A percentile compares a stretch with the other conserved stretches of the same genome.
Evolutionary conservation across 2,888 invertebrate species (phyloP).

Genomic region (Ligdia adustata): DNA sequence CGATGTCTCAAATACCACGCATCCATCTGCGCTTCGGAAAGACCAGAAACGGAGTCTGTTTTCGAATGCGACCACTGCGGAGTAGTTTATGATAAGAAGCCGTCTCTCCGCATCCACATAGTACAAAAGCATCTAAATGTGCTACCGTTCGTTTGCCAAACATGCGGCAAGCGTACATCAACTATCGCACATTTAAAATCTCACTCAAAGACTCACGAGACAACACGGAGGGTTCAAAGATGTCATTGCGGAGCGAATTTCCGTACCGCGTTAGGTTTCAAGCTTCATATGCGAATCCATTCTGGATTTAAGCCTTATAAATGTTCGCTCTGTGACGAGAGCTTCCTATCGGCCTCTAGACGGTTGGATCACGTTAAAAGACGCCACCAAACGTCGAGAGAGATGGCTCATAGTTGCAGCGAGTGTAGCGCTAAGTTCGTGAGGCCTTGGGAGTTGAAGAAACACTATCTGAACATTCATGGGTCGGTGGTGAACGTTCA

Average conservation of each 20-base stretch:
- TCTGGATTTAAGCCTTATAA: constrained; percentile 66
- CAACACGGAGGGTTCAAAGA: constrained; percentile 50
- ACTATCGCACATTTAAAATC: constrained; percentile 61
- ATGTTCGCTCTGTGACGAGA: constrained; percentile 62
- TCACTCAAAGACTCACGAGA: constrained; percentile 58
- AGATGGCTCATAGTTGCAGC: constrained; percentile 61
- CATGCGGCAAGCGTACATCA: constrained; percentile 68
- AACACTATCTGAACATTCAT: constrained; percentile 61
- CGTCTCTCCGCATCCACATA: constrained; percentile 66
- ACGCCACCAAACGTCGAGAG: constrained; percentile 55
- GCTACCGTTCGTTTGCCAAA: constrained; percentile 59
- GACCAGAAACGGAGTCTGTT: constrained; percentile 4
- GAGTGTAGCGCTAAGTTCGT: constrained; percentile 65
- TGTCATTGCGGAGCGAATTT: constrained; percentile 68
- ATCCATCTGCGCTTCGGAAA: constrained; percentile 44
- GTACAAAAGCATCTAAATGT: constrained; percentile 69
- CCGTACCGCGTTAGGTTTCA: constrained; percentile 58
- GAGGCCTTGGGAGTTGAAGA: constrained; percentile 67
- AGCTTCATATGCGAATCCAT: constrained; percentile 66
- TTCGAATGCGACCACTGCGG: constrained; percentile 68
- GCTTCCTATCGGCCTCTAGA: constrained; percentile 68
- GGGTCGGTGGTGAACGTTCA: constrained; percentile 42
- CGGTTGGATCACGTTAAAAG: constrained; percentile 68
- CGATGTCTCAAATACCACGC: constrained; percentile 63
- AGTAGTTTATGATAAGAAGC: constrained; percentile 59